Evolutionary conservation across 2,888 invertebrate genomes (phyloP).

Genomic region (Aporophyla lueneburgensis): DNA sequence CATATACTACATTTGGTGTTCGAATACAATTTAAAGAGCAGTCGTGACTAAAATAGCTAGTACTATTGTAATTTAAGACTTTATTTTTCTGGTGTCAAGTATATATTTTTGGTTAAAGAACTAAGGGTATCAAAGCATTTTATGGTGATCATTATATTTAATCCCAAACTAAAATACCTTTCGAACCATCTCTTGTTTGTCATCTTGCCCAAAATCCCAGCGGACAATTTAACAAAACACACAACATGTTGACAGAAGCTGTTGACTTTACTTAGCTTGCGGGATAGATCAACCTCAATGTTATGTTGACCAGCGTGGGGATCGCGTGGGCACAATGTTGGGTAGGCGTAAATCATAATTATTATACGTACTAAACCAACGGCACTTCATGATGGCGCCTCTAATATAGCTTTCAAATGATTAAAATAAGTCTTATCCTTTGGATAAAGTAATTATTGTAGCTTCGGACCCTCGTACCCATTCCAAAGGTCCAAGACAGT

Average conservation of each 20-base stretch:
- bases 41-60: no score
- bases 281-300: not conserved
- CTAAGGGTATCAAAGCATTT: no score
- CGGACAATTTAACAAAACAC: slow-evolving; percentile 16
- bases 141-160: no score
- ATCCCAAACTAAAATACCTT: slow-evolving; percentile 9
- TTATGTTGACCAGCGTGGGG: not conserved
- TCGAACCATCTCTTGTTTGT: slow-evolving; percentile 14
- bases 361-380: not conserved
- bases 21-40: no score
- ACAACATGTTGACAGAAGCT: not conserved
- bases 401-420: not conserved
- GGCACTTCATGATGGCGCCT: not conserved
- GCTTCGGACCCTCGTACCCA: no score
- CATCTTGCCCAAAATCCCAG: slow-evolving; percentile 4
- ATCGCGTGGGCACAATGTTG: not conserved
- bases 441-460: not conserved
- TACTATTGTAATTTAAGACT: no score
- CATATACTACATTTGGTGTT: no score
- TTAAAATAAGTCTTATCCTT: not conserved
- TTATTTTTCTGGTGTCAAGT: no score
- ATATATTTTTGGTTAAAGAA: no score
- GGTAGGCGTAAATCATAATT: not conserved
- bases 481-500: no score
- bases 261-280: slow-evolving; percentile 32